Conservation (phyloP, 1,140 invertebrate species). For the Leguminivora glycinivorella region DNA sequence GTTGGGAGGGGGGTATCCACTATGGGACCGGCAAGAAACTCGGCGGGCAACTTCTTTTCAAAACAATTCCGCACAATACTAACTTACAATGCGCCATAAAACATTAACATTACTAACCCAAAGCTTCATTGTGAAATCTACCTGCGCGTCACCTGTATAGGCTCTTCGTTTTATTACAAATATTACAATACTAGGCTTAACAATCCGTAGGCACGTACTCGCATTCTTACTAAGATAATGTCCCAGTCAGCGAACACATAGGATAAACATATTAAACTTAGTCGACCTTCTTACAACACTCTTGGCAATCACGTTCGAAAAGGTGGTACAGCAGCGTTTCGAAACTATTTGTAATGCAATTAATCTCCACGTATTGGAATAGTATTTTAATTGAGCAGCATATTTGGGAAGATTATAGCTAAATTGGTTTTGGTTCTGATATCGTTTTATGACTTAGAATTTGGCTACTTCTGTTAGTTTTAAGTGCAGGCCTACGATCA, state of each 20-base stretch:
- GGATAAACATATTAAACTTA: slow-evolving; percentile 22
- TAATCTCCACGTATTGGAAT: slow-evolving; percentile 17
- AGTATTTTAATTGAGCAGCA: slow-evolving; percentile 1
- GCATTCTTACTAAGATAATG: slow-evolving; percentile 8
- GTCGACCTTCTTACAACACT: slow-evolving; percentile 25
- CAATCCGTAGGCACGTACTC: slow-evolving; percentile 18
- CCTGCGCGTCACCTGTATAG: slow-evolving; percentile 1
- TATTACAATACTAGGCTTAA: slow-evolving; percentile 5
- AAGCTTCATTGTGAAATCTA: slow-evolving; percentile 12
- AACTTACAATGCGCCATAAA: background rate
- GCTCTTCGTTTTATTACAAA: background rate
- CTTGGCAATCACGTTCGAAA: slow-evolving; percentile 19
- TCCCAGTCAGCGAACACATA: slow-evolving; percentile 8
- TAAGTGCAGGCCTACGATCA: background rate
- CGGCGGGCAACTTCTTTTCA: too few relatives aligned
- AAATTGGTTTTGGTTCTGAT: background rate
- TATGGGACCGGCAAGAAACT: too few relatives aligned
- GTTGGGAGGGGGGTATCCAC: too few relatives aligned
- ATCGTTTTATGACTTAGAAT: background rate
- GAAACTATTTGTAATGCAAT: slow-evolving; percentile 17
- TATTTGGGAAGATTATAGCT: background rate
- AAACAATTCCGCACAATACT: background rate
- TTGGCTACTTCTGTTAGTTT: background rate
- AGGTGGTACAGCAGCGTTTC: slow-evolving; percentile 6
- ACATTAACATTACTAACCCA: background rate